These are phyloP conservation scores for Marronus borbonicus DNA, from an alignment of 2,888 invertebrate species.

Conservation along the genomic window DNA sequence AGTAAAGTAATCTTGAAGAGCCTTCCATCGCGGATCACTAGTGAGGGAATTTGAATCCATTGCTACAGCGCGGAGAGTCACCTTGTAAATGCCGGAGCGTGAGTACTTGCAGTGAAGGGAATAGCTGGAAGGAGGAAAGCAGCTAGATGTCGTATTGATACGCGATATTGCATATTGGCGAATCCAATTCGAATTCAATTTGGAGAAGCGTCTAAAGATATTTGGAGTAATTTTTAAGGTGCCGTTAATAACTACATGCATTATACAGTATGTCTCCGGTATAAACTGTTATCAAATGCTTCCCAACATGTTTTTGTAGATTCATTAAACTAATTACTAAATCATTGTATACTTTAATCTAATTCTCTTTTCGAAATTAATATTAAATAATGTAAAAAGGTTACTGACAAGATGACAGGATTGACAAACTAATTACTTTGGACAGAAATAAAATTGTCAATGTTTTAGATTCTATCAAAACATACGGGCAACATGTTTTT, in stretches of 20 bases:
- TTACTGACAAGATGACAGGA: too few species aligned
- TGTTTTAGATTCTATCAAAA: too few species aligned
- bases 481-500: too few species aligned
- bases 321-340: too few species aligned
- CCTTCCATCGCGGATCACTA: conserved; percentile 72
- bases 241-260: not conserved
- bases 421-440: too few species aligned
- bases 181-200: conserved; percentile 10
- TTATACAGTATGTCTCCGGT: conserved; percentile 2
- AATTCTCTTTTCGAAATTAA: too few species aligned
- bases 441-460: too few species aligned
- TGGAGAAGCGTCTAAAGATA: not conserved
- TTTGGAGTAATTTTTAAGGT: not conserved
- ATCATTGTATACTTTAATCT: too few species aligned
- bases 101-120: not conserved
- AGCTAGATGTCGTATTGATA: not conserved
- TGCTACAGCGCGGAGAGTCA: conserved; percentile 17
- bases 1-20: conserved; percentile 83
- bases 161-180: conserved; percentile 3
- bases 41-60: conserved; percentile 24
- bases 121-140: not conserved
- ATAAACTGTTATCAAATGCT: too few species aligned
- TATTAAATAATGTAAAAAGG: too few species aligned
- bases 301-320: too few species aligned
- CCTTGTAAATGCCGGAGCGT: conserved; percentile 22